Conservation (phyloP, 2,888 invertebrate species). For the Drosophila conformis region DNA sequence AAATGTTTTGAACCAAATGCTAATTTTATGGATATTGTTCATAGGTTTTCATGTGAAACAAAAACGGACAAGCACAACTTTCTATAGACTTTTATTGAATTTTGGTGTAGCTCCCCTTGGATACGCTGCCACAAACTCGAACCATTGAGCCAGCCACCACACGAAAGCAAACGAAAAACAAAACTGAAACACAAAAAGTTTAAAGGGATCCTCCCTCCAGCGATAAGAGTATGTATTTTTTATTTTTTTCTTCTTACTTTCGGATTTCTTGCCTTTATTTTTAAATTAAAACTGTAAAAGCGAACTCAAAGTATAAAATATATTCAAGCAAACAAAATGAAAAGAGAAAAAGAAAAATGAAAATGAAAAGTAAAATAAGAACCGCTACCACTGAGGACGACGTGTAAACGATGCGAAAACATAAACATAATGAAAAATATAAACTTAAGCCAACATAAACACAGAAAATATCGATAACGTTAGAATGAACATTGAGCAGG, state of each 20-base stretch:
- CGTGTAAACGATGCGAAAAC: conserved; percentile 70
- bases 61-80: conserved; percentile 50
- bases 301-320: conserved; percentile 54
- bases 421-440: conserved; percentile 74
- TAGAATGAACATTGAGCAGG: conserved; percentile 31
- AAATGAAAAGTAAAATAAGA: conserved; percentile 1
- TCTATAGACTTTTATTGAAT: conserved; percentile 65
- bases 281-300: conserved; percentile 64
- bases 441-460: conserved; percentile 70
- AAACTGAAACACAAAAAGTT: conserved; percentile 61
- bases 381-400: conserved; percentile 32
- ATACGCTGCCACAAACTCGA: background rate
- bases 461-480: conserved; percentile 56
- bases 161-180: conserved; percentile 45
- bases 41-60: conserved; percentile 52
- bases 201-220: conserved; percentile 59
- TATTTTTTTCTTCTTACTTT: conserved; percentile 24
- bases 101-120: conserved; percentile 38
- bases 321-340: conserved; percentile 52
- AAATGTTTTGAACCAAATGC: conserved; percentile 61
- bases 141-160: conserved; percentile 28
- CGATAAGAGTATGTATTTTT: conserved; percentile 37
- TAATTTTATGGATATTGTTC: conserved; percentile 64
- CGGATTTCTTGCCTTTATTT: conserved; percentile 61
- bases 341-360: background rate